These are phyloP conservation scores for Propithecus deckenii DNA, from an alignment of 2,797 vertebrate genomes.

Conservation along the genomic window DNA sequence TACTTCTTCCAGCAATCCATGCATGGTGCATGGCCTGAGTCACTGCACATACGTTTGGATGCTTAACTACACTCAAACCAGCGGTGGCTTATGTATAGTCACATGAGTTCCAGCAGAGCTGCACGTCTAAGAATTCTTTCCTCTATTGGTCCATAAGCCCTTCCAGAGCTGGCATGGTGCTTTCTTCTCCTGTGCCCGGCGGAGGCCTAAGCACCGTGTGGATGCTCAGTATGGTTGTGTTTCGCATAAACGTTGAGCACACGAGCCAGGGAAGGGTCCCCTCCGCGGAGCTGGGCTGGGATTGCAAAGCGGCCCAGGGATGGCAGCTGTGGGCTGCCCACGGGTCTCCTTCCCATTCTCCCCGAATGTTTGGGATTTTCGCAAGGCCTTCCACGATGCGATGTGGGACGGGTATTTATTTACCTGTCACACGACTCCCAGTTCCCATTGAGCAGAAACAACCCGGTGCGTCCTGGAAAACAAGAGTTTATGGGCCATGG, in stretches of 20 bases:
- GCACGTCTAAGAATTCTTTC: background rate
- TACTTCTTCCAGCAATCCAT: background rate
- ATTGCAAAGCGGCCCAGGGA: background rate
- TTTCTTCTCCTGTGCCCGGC: background rate
- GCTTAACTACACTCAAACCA: background rate
- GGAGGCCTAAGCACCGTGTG: background rate
- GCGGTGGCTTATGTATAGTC: background rate
- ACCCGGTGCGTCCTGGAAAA: background rate
- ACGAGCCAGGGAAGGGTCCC: background rate
- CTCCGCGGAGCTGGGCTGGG: background rate
- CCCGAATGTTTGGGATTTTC: background rate
- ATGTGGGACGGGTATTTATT: background rate
- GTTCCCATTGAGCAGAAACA: background rate
- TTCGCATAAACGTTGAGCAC: background rate
- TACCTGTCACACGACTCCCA: background rate
- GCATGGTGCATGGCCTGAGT: background rate
- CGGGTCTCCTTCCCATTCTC: background rate
- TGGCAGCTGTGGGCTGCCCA: background rate
- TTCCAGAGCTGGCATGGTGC: background rate
- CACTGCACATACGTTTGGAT: background rate
- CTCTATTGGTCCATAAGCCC: background rate
- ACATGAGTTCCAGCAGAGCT: background rate
- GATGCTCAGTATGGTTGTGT: background rate
- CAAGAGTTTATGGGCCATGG: background rate
- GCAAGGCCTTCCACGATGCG: fast-evolving